Evolutionary conservation across 2,888 invertebrate species (phyloP).

Genomic region (Choristoneura rosaceana): DNA sequence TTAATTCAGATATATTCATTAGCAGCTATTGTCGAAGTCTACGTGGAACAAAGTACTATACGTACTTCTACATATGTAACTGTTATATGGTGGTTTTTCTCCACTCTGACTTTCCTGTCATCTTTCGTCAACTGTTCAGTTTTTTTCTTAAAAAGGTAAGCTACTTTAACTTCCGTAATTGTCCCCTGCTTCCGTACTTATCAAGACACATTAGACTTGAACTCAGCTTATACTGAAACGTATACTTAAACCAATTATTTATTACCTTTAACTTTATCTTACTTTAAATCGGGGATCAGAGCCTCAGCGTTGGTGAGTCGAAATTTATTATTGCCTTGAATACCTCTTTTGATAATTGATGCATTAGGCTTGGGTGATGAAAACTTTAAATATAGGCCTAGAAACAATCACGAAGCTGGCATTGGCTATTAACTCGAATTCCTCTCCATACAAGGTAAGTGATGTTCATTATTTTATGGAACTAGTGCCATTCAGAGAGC

Average conservation of each 20-base stretch:
- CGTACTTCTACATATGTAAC: too few species aligned
- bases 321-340: constrained; percentile 25
- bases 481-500: constrained; percentile 34
- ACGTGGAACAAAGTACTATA: too few species aligned
- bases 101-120: background rate
- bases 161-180: background rate
- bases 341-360: constrained; percentile 31
- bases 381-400: constrained; percentile 25
- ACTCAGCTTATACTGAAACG: constrained; percentile 9
- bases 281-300: constrained; percentile 39
- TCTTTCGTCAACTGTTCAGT: background rate
- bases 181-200: background rate
- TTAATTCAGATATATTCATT: too few species aligned
- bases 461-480: constrained; percentile 39
- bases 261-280: constrained; percentile 33
- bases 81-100: too few species aligned
- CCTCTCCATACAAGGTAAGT: constrained; percentile 23
- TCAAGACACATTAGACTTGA: constrained; percentile 5
- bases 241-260: constrained; percentile 27
- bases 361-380: constrained; percentile 25
- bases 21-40: too few species aligned
- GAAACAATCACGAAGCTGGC: constrained; percentile 16
- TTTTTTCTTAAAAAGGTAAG: background rate
- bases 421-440: constrained; percentile 13
- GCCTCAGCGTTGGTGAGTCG: constrained; percentile 9